Conservation (phyloP, 2,797 vertebrate genomes). For the Thunnus albacares region DNA sequence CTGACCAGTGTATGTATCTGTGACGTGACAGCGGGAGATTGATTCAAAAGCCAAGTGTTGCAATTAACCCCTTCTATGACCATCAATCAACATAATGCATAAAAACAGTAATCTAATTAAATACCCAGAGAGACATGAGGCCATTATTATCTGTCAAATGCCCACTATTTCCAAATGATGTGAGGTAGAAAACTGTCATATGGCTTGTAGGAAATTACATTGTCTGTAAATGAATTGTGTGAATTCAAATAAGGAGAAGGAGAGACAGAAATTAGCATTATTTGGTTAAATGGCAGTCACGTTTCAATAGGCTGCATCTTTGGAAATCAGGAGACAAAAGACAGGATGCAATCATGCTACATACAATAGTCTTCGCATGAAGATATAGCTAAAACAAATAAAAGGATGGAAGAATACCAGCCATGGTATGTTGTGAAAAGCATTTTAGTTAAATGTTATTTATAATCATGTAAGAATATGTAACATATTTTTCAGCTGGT, state of each 20-base stretch:
- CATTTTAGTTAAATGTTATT: not conserved
- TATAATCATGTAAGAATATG: not conserved
- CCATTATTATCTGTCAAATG: constrained; percentile 58
- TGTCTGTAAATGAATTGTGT: constrained; percentile 31
- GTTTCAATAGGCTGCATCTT: not conserved
- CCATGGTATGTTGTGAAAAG: not conserved
- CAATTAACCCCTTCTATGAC: constrained; percentile 71
- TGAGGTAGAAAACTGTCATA: constrained; percentile 28
- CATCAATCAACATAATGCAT: constrained; percentile 71
- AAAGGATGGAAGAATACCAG: not conserved
- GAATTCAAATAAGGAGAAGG: constrained; percentile 2
- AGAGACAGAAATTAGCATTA: not conserved
- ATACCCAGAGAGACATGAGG: constrained; percentile 56
- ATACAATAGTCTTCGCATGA: not conserved
- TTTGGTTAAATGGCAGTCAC: not conserved
- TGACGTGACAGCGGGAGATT: constrained; percentile 56
- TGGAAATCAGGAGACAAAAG: constrained; percentile 6
- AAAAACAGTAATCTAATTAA: constrained; percentile 72
- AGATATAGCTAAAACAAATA: not conserved
- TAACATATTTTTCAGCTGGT: constrained; percentile 2
- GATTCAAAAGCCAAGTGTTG: constrained; percentile 68
- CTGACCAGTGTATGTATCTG: constrained; percentile 55
- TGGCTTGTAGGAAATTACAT: constrained; percentile 34
- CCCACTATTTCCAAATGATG: constrained; percentile 49
- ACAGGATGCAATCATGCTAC: not conserved